Base-by-base conservation (phyloP, 2,888 invertebrate genomes). In the Zaprionus lineosus region DNA sequence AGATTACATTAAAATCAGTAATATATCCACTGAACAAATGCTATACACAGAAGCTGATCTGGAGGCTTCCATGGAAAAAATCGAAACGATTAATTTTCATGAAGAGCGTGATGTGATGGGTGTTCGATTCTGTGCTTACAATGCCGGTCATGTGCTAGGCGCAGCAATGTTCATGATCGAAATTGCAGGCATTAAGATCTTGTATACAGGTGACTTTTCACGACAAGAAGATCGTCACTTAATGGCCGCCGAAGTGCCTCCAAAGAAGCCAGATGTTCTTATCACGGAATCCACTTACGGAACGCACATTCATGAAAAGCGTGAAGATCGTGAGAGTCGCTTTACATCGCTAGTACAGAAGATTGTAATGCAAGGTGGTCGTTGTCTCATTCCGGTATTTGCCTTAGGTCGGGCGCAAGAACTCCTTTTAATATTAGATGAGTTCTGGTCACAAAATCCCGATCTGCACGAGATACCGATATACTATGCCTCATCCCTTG, bases 81-180 rank as follows among this genome's bases (percentile, higher is more conserved):
- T 99, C 65, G 99, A 99, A 91, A 98, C 98, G 0, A 95, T 98
- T 7, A 98, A 98, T 91, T 99, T 98, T 86, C 98, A 98, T 61
- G 98, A 98, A 89, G 99, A 99, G 89, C 97, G 97, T 81, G 99
- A 99, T 85, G 96, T 99, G 0, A 94, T 97, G 84, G 99, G 98
- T 0, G 94, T 99, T 0, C 94, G 97, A 84, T 99, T 99, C 91
- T 99, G 99, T 96, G 98, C 98, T 0, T 99, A 99, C 90, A 97
- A 98, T 89, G 99, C 99, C 0, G 99, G 99, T 0, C 99, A 99
- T 90, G 99, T 99, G 2, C 91, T 99, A 0, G 99, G 99, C 0
- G 99, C 99, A 0, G 99, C 99, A 48, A 99, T 99, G 99, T 99
- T 99, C 89, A 98, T 99, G 98, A 97, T 99, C 57, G 99, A 99